Percentiles rank a stretch among this genome's conserved stretches.
Evolutionary conservation across 2,797 vertebrate species (phyloP).

Genomic region (Sarcoramphus papa): DNA sequence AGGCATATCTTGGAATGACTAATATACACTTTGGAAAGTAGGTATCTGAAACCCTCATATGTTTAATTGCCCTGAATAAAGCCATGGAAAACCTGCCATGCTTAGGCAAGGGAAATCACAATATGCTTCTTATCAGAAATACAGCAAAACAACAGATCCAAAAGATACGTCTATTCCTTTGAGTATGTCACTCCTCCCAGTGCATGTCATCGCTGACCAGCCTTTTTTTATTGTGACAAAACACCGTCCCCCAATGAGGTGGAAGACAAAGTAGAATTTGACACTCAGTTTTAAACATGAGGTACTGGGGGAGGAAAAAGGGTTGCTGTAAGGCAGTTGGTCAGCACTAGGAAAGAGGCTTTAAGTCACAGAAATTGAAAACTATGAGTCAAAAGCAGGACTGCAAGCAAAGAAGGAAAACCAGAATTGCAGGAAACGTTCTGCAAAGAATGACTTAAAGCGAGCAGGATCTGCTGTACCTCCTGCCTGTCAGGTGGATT

Average conservation of each 20-base stretch:
- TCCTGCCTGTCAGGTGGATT: constrained; percentile 39
- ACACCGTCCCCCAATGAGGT: background rate
- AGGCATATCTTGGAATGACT: background rate
- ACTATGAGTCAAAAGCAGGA: background rate
- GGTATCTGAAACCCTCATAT: background rate
- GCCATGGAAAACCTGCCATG: background rate
- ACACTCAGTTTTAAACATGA: background rate
- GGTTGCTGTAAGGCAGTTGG: background rate
- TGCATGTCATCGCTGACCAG: background rate
- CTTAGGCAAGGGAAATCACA: background rate
- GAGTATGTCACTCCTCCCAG: background rate
- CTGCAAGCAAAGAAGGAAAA: background rate
- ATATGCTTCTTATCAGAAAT: background rate
- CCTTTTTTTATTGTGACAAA: background rate
- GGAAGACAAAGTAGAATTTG: background rate
- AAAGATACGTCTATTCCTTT: background rate
- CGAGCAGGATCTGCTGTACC: background rate
- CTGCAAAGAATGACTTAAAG: background rate
- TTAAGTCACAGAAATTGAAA: background rate
- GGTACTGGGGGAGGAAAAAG: background rate
- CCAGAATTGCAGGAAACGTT: background rate
- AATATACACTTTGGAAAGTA: background rate
- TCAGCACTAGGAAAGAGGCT: background rate
- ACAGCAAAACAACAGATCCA: background rate
- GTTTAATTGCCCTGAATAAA: background rate